Percentiles rank a stretch among this genome's conserved stretches.
These are phyloP conservation scores for Dallia pectoralis DNA, from an alignment of 2,797 vertebrate genomes.

Conservation along the genomic window DNA sequence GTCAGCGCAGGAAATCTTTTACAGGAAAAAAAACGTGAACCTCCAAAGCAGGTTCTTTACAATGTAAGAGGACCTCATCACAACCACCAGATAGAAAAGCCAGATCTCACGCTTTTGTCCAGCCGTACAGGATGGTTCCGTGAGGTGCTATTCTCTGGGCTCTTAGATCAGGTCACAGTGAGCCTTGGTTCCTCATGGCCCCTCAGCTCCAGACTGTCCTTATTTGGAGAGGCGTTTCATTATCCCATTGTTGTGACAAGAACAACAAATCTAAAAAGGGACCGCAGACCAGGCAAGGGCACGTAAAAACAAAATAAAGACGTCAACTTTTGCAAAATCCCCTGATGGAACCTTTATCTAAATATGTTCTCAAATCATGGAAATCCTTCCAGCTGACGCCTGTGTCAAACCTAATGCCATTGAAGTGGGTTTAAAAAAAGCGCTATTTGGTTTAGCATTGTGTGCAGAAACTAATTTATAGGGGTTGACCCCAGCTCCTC, in stretches of 20 bases:
- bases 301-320: slow-evolving; percentile 62
- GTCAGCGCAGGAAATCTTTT: not conserved
- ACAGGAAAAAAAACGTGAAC: not conserved
- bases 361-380: slow-evolving; percentile 60
- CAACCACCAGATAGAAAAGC: not conserved
- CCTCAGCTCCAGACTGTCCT: slow-evolving; percentile 48
- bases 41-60: not conserved
- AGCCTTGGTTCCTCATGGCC: slow-evolving; percentile 16
- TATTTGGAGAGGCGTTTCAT: slow-evolving; percentile 62
- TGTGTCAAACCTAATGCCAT: slow-evolving; percentile 68
- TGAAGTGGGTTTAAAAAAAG: slow-evolving; percentile 82
- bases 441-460: slow-evolving; percentile 84
- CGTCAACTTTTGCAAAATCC: slow-evolving; percentile 49
- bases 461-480: slow-evolving; percentile 89
- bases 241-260: slow-evolving; percentile 64
- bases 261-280: slow-evolving; percentile 70
- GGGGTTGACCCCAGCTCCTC: slow-evolving; percentile 85
- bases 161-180: slow-evolving; percentile 1
- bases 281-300: slow-evolving; percentile 43
- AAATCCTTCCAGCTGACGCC: slow-evolving; percentile 62
- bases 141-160: slow-evolving; percentile 8
- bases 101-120: not conserved
- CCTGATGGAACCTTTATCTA: slow-evolving; percentile 45
- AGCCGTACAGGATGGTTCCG: not conserved
- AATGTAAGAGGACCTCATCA: not conserved